Percentiles rank a stretch among this genome's conserved stretches.
Conservation (phyloP, 2,888 invertebrate species). For the Tenthredo notha region DNA sequence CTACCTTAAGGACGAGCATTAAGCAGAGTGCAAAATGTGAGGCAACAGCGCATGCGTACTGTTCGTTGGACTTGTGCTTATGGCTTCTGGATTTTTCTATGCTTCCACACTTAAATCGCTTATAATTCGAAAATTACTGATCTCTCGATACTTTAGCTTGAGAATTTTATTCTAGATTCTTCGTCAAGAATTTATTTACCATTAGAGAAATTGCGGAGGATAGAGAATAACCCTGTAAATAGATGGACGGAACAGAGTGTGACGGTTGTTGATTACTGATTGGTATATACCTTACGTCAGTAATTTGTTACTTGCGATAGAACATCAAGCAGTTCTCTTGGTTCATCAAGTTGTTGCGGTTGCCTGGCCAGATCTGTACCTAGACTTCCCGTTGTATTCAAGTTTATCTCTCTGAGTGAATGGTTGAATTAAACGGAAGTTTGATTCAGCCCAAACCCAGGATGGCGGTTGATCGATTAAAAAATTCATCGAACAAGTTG, state of each 20-base stretch:
- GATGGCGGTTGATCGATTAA: constrained; percentile 1
- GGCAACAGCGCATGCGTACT: too few relatives aligned
- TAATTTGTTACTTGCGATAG: constrained; percentile 22
- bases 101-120: too few relatives aligned
- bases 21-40: too few relatives aligned
- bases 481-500: constrained; percentile 26
- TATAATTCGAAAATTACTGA: too few relatives aligned
- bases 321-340: background rate
- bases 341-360: constrained; percentile 43
- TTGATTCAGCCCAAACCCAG: background rate
- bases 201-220: background rate
- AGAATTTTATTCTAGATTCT: background rate
- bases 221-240: background rate
- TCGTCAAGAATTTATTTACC: background rate
- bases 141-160: too few relatives aligned
- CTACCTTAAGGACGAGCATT: too few relatives aligned
- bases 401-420: constrained; percentile 33
- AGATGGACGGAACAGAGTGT: background rate
- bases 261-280: background rate
- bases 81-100: too few relatives aligned
- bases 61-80: too few relatives aligned
- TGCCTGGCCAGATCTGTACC: constrained; percentile 16
- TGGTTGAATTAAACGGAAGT: constrained; percentile 30
- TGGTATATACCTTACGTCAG: constrained; percentile 16
- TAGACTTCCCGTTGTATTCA: constrained; percentile 37